A percentile compares a stretch with the other conserved stretches of the same genome.
Conservation (phyloP, 2,888 invertebrate species). For the Prosapia bicincta region DNA sequence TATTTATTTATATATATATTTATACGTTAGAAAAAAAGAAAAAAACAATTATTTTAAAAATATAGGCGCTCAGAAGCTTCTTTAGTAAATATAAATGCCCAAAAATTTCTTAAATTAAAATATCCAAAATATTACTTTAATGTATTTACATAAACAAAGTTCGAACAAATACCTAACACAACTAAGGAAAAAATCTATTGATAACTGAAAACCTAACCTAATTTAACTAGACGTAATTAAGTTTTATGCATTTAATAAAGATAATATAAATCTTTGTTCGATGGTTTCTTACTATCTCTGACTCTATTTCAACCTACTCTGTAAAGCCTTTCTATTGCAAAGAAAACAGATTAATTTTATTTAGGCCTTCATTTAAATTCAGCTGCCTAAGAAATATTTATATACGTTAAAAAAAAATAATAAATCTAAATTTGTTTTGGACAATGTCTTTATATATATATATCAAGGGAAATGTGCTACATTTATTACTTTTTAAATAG, state of each 20-base stretch:
- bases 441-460: not conserved
- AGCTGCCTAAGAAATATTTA: constrained; percentile 20
- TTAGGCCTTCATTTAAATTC: constrained; percentile 24
- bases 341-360: constrained; percentile 20
- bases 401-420: constrained; percentile 2
- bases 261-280: constrained; percentile 15
- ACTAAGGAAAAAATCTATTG: not conserved
- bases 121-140: not conserved
- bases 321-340: constrained; percentile 11
- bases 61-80: constrained; percentile 16
- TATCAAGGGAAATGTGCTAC: too few relatives aligned
- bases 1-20: too few relatives aligned
- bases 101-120: not conserved
- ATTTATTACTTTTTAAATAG: too few relatives aligned
- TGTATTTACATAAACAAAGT: not conserved
- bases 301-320: constrained; percentile 13
- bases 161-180: not conserved
- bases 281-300: constrained; percentile 24
- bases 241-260: not conserved
- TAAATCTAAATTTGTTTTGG: not conserved
- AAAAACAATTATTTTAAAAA: not conserved
- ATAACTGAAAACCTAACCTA: not conserved
- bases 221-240: not conserved
- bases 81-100: constrained; percentile 2
- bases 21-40: not conserved